These are phyloP conservation scores for Callithrix jacchus DNA, from an alignment of 2,113 vertebrate genomes.

Conservation along the genomic window DNA sequence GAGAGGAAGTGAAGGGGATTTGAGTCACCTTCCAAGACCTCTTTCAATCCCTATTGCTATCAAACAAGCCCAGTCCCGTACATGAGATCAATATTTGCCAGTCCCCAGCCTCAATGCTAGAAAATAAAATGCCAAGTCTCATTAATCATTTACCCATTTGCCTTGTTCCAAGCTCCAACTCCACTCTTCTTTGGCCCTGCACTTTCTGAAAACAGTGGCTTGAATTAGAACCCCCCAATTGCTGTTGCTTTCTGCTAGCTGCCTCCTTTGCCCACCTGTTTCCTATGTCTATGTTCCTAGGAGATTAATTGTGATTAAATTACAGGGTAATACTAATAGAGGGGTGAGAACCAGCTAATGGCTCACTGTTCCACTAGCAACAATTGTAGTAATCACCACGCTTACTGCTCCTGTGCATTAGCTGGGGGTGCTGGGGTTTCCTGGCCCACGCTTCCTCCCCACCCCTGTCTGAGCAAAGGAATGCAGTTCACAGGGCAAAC, in stretches of 20 bases:
- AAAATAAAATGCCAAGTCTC: neutral
- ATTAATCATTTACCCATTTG: neutral
- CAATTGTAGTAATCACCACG: constrained; percentile 70
- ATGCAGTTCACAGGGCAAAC: neutral
- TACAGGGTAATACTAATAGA: constrained; percentile 72
- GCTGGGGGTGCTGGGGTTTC: constrained; percentile 61
- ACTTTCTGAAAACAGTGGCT: constrained; percentile 43
- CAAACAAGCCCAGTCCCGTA: neutral
- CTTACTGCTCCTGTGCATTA: constrained; percentile 10
- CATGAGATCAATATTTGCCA: neutral
- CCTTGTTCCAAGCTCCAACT: neutral
- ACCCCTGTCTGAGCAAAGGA: constrained; percentile 37
- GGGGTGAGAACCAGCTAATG: constrained; percentile 69
- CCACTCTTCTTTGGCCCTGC: neutral
- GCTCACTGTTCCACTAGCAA: constrained; percentile 63
- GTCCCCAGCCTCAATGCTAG: neutral
- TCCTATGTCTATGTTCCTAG: constrained; percentile 66
- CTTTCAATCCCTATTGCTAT: neutral
- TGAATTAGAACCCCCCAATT: constrained; percentile 7
- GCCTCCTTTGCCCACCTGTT: constrained; percentile 68
- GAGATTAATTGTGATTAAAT: constrained; percentile 77
- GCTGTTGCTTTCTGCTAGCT: constrained; percentile 55
- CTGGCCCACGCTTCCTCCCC: constrained; percentile 47
- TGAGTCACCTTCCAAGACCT: neutral
- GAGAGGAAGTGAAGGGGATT: neutral